Base-by-base conservation (phyloP, 2,888 invertebrate genomes). In the Platypus cylindrus region DNA sequence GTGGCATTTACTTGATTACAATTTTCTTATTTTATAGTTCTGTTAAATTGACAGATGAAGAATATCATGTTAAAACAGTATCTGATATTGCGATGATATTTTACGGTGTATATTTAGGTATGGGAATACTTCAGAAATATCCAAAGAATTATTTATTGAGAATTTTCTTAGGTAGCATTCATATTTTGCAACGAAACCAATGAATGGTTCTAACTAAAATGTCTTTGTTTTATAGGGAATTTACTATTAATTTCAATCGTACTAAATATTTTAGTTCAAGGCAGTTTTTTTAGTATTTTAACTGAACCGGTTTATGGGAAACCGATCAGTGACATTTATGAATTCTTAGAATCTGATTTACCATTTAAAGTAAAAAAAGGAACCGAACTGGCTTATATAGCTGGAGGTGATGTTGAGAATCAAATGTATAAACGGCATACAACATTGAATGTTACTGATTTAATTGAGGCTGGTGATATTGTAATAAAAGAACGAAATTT, bases 261-360 rank as follows among this genome's bases (percentile, higher is more conserved):
- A 13, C 8, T 36, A 9, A 22, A 28, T 9, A 17, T 20, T 5
- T 39, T 18, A n/a, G 32, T 34, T 5, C 39, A 39, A 25, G 39
- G 32, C 16, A 28, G 25, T 12, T 12, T 39, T 22, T 30, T 39
- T 2, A 32, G 35, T 23, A 14, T 16, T 8, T 20, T 36, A 17
- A 35, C 32, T 14, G 24, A 29, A 3, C 16, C 20, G 5, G 13
- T 36, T 23, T 39, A 39, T 13, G 35, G 39, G 16, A 23, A 18
- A 11, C 28, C 35, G 5, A 32, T 39, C 14, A 17, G 32, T 20
- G 30, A 31, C 15, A 8, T 25, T 5, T 28, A 39, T 16, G 39
- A 36, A 5, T 29, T 36, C 9, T 16, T 39, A 11, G 32, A 39
- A 2, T 20, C 32, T 8, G 17, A 36, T 13, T 8, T 39, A 15